Base-by-base conservation (phyloP, 2,113 vertebrate species). In the Fregata magnificens region DNA sequence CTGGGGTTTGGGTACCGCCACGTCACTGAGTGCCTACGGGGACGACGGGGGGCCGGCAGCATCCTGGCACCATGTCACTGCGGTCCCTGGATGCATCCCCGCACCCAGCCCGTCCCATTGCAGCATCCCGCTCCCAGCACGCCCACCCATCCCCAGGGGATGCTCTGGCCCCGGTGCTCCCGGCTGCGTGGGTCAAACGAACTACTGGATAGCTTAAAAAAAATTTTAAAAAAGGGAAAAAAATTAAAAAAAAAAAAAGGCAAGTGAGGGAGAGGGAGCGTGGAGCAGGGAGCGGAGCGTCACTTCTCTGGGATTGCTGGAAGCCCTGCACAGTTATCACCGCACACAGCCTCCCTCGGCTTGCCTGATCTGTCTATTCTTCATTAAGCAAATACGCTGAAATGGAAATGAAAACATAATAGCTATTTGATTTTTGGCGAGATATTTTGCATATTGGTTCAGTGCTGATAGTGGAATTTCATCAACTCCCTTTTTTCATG, bases 361-460 rank as follows among this genome's bases (percentile, higher is more conserved):
- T 98, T 98, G 98, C 99, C 98, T 99, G 98, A 99, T 99, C 99
- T 98, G 98, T 99, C 99, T 99, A 99, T 99, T 99, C 99, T 99
- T 99, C 99, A 99, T 99, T 99, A 99, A 99, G 99, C 99, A 98
- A 99, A 99, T 99, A 99, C 98, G 99, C 99, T 97, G 98, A 99
- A 99, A 99, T 99, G 99, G 99, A 99, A 99, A 99, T 99, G 99
- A 99, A 99, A 99, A 99, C 99, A 99, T 99, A 99, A 99, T 99
- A 99, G 99, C 99, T 99, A 99, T 99, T 99, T 99, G 99, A 99
- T 99, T 99, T 99, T 99, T 98, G 98, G 98, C 66, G 98, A 99
- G 99, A 99, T 99, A 99, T 99, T 99, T 99, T 99, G 99, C 99
- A 99, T 99, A 99, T 99, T 99, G 99, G 99, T 99, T 99, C 98